Evolutionary conservation across 2,888 invertebrate species (phyloP), one percentile per base, ranked within the genome.

Genomic region (Chymomyza procnemis): DNA sequence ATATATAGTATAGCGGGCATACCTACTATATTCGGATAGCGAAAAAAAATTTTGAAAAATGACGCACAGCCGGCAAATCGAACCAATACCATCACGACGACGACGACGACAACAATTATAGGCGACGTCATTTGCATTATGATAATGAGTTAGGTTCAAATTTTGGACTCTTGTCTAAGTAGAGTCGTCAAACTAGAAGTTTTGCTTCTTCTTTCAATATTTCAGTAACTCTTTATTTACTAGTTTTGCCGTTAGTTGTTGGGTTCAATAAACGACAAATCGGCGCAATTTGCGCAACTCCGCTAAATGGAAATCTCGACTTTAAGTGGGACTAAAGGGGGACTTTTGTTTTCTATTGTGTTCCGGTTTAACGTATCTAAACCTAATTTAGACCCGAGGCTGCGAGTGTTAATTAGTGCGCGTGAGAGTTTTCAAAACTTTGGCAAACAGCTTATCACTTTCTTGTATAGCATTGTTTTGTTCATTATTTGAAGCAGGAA

Each of bases 81-180:
- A 12, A 12, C 34, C 12, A 41, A 41, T 3, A 41, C n/a, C n/a
- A n/a, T n/a, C n/a, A n/a, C 30, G 6, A 30, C 30, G 6, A 30
- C 34, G 6, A 41, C 34, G 34, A 12, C 8, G 6, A 9, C 34
- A 34, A 9, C 34, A 41, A 41, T 12, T 26, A 26, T 26, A 26
- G 4, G 9, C 34, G 34, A 41, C 68, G 73, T 73, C 76, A 76
- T 86, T 86, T 74, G 79, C 73, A 81, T 81, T 69, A 81, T 86
- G 79, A 71, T 69, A 76, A 85, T 78, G 74, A 73, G 64, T 66
- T 74, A 67, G 75, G 74, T 72, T 67, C 71, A 70, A 50, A 69
- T 26, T 68, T 66, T 66, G 79, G 78, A 75, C 79, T 80, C 57
- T n/a, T 68, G 67, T 74, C 67, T 71, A 75, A 85, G 66, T 75